These are phyloP conservation scores for Willisornis vidua DNA, from an alignment of 2,113 vertebrate genomes.

Conservation along the genomic window DNA sequence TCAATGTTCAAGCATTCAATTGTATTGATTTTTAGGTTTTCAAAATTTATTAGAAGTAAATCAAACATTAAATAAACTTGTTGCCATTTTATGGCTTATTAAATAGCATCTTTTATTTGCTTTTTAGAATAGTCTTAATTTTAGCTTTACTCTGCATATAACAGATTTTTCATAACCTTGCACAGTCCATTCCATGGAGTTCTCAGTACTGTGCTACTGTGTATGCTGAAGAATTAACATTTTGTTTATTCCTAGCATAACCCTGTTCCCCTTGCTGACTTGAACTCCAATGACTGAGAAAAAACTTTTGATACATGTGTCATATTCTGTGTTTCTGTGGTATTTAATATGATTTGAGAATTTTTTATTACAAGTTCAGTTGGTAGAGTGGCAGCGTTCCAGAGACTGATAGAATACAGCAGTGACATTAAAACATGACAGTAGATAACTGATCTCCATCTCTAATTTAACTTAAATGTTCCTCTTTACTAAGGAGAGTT, in stretches of 20 bases:
- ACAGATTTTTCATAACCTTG: neutral
- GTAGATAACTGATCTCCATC: neutral
- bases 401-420: neutral
- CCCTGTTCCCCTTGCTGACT: neutral
- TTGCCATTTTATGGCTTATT: neutral
- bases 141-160: neutral
- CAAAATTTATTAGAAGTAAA: neutral
- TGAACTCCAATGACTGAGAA: neutral
- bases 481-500: neutral
- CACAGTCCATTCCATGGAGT: neutral
- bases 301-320: neutral
- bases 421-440: neutral
- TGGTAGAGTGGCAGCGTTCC: constrained; percentile 8
- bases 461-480: neutral
- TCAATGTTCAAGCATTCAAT: neutral
- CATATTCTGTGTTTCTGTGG: neutral
- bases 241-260: neutral
- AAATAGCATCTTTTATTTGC: neutral
- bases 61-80: neutral
- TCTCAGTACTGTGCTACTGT: neutral
- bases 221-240: neutral
- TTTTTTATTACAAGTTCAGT: neutral
- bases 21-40: neutral
- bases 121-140: neutral
- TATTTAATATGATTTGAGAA: constrained; percentile 6